Base-by-base conservation (phyloP, 2,113 vertebrate genomes). In the Eptatretus burgeri region DNA sequence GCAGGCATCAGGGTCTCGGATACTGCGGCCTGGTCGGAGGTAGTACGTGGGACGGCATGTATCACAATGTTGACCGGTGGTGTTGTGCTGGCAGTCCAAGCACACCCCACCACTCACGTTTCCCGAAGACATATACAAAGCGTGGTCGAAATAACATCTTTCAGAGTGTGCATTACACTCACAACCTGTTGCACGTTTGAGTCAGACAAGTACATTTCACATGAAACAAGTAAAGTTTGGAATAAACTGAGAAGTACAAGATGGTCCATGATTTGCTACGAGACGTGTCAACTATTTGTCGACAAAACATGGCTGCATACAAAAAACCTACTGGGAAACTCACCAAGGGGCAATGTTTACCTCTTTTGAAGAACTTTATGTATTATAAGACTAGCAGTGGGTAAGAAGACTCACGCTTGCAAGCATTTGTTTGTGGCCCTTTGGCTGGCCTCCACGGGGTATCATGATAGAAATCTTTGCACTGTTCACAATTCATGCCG, bases 21-120 rank as follows among this genome's bases (percentile, higher is more conserved):
- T 64, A 49, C 85, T 82, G 17, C 78, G 79, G 71, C 93, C 84
- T 0, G 83, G 85, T 66, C 93, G 82, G 70, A 85, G 87, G 76
- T 76, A 95, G 75, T 79, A 98, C 67, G 93, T 91, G 0, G 86
- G 82, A 66, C 79, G 78, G 72, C 91, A 98, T 68, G 82, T 84
- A 70, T 93, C 84, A 1, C 91, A 98, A 65, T 71, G 78, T 68
- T 65, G 76, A 1, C 91, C 91, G 62, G 80, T 19, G 0, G 89
- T 93, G 76, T 93, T 85, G 77, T 98, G 83, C 51, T 73, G 79
- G 70, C 91, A 98, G 51, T 76, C 64, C 0, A 93, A 79, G 2
- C 91, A 98, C 63, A 98, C 82, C 0, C 89, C 89, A 2, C 91
- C 91, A 0, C 81, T 95, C 63, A 72, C 62, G 4, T 89, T 93